Percentiles rank a stretch among this genome's conserved stretches.
These are phyloP conservation scores for Drosophila pectinifera DNA, from an alignment of 1,140 invertebrate genomes.

Conservation along the genomic window DNA sequence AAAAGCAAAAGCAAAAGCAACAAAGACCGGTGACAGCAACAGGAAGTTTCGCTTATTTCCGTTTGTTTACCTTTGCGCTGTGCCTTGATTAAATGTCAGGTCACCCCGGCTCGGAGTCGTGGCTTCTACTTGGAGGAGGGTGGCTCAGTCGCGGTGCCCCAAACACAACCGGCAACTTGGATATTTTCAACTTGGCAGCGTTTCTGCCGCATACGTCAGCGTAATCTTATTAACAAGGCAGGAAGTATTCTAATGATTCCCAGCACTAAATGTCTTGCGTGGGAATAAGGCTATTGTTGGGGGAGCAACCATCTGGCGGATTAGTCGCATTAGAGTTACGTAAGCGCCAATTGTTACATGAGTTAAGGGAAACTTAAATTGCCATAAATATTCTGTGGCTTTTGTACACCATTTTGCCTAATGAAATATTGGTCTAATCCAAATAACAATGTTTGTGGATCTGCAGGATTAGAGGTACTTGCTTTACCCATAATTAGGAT, in stretches of 20 bases:
- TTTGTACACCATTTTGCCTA: not conserved
- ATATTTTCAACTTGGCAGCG: conserved; percentile 1
- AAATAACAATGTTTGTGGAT: not conserved
- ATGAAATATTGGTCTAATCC: conserved; percentile 9
- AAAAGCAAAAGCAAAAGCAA: conserved; percentile 30
- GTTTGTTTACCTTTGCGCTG: conserved; percentile 81
- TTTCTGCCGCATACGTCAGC: conserved; percentile 29
- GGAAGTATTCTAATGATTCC: conserved; percentile 45
- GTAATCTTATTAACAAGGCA: conserved; percentile 43
- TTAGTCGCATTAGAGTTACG: conserved; percentile 25
- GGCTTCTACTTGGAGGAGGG: conserved; percentile 13
- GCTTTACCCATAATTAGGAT: not conserved
- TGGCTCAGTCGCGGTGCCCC: conserved; percentile 21
- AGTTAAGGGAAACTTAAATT: conserved; percentile 9
- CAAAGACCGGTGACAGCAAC: conserved; percentile 64
- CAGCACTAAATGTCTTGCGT: conserved; percentile 24
- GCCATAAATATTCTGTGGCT: conserved; percentile 19
- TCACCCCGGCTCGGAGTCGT: conserved; percentile 24
- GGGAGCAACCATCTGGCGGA: conserved; percentile 10
- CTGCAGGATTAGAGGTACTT: not conserved
- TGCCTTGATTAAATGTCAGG: conserved; percentile 80
- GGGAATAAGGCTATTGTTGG: conserved; percentile 10
- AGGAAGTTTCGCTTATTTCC: conserved; percentile 82
- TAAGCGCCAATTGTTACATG: not conserved
- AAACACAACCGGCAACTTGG: conserved; percentile 19